A percentile compares a stretch with the other conserved stretches of the same genome.
phyloP scores from a whole-genome alignment of 2,113 vertebrate genomes.

The Prionailurus viverrinus region DNA sequence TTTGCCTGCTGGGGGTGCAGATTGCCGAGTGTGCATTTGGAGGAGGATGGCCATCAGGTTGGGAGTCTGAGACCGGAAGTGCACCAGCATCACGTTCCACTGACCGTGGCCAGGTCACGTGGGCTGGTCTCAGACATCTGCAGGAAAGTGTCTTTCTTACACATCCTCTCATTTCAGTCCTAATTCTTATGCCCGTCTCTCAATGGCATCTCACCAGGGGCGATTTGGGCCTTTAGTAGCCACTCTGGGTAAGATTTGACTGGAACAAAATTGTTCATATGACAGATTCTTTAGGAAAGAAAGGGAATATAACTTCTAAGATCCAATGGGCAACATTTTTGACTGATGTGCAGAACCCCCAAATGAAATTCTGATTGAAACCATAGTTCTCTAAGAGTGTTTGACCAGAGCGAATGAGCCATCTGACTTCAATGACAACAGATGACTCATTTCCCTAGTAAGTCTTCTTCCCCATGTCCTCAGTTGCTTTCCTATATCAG shows the following conservation, averaged over 20 bases:
- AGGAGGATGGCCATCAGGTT: accelerated
- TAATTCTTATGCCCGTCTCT: neutral
- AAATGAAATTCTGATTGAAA: neutral
- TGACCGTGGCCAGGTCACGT: accelerated
- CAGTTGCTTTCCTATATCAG: neutral
- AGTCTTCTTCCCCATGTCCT: neutral
- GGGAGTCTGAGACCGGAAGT: accelerated
- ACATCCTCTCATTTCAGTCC: neutral
- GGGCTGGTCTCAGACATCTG: neutral
- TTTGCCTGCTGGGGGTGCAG: neutral
- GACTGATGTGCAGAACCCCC: neutral
- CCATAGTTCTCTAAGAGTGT: neutral
- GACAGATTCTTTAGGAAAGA: neutral
- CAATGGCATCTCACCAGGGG: neutral
- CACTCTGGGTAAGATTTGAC: neutral
- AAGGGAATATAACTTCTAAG: neutral
- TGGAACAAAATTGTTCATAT: neutral
- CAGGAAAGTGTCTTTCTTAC: neutral
- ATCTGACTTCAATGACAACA: neutral
- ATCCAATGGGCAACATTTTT: neutral
- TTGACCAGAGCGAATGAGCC: neutral
- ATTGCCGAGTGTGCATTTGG: neutral
- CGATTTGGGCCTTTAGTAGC: neutral
- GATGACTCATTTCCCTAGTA: neutral
- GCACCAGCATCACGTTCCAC: neutral